Evolutionary conservation across 2,888 invertebrate genomes (phyloP), one percentile per base, ranked within the genome.

Genomic region (Leptarthrus brevirostris): DNA sequence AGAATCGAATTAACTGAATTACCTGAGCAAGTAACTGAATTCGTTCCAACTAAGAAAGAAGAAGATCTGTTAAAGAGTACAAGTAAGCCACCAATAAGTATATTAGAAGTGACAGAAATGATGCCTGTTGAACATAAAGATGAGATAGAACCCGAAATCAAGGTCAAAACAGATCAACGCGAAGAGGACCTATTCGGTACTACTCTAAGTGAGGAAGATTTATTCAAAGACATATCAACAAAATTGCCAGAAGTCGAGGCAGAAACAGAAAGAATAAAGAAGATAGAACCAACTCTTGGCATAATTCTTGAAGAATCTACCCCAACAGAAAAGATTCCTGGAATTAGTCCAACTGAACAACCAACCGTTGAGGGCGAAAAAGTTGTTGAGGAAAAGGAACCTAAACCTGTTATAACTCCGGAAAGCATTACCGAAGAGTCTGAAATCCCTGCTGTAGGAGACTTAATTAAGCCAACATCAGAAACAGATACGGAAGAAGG

Each of bases 341-440:
- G 3, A 8, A 40, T 12, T 1, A 40, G 2, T n/a, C 40, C 47
- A 49, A 56, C 58, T 14, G n/a, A 40, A 53, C 30, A 40, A 18
- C 26, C 20, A 52, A 12, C n/a, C 4, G 61, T 34, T 22, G 18
- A 18, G 18, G 26, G 53, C 34, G 73, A 44, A 26, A 47, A 34
- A 30, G 34, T 58, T 69, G 22, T 40, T 14, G 53, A 20, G 52
- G 58, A 70, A 8, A n/a, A 66, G 12, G 24, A 66, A 24, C 1
- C 40, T 3, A 16, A 16, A 8, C 49, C 49, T 20, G 18, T 12
- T 6, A 6, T 49, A 18, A 1, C 49, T 12, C 20, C 49, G 3
- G 3, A 6, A 40, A n/a, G 3, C n/a, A 40, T 12, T n/a, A 4
- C 49, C 5, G 16, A 3, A 16, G 22, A 22, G 12, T 12, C 34